These are phyloP conservation scores for Eudemis profundana DNA, from an alignment of 2,888 invertebrate genomes.

Conservation along the genomic window DNA sequence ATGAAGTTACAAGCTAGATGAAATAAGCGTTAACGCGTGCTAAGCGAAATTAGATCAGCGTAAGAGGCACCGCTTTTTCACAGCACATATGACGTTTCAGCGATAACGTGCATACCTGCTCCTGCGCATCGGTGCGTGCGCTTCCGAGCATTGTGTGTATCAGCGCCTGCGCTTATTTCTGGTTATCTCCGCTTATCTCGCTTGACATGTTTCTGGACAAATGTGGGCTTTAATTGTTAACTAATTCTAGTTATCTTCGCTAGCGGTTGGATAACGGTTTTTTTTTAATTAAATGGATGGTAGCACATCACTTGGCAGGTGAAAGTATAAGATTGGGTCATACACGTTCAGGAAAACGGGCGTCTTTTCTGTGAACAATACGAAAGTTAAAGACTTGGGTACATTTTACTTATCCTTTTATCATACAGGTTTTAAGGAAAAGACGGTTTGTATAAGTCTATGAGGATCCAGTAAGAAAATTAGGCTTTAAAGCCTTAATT, in stretches of 20 bases:
- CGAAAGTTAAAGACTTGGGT: too few relatives aligned
- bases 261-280: slow-evolving; percentile 19
- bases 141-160: slow-evolving; percentile 63
- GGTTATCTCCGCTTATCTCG: slow-evolving; percentile 18
- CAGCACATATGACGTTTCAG: slow-evolving; percentile 1
- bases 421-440: too few relatives aligned
- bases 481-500: too few relatives aligned
- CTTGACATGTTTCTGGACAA: slow-evolving; percentile 42
- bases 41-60: background rate
- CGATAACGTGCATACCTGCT: slow-evolving; percentile 16
- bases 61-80: background rate
- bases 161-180: slow-evolving; percentile 28
- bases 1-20: background rate
- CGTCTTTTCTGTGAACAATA: too few relatives aligned
- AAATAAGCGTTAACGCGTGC: background rate
- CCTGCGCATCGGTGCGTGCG: slow-evolving; percentile 56
- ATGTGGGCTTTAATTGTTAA: slow-evolving; percentile 39
- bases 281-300: slow-evolving; percentile 6
- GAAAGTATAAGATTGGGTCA: background rate
- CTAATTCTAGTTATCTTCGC: slow-evolving; percentile 31
- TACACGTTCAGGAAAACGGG: too few relatives aligned
- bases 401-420: too few relatives aligned
- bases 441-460: too few relatives aligned
- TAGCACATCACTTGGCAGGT: background rate
- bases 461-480: too few relatives aligned